Percentiles rank a stretch among this genome's conserved stretches.
phyloP scores from a whole-genome alignment of 2,888 invertebrate genomes.

The Callyntrura sp. region DNA sequence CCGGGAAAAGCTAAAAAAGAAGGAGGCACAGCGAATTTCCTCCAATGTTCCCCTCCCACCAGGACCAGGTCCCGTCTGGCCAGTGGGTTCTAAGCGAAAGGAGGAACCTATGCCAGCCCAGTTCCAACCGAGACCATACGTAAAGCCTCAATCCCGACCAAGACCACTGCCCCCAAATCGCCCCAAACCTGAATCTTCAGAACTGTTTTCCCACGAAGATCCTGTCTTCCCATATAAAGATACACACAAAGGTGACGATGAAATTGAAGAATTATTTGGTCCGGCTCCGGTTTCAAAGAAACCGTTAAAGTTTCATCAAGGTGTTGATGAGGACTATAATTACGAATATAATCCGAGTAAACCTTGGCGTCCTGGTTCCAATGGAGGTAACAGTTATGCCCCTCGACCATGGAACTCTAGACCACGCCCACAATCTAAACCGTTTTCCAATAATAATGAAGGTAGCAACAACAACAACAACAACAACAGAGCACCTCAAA shows the following conservation, averaged over 20 bases:
- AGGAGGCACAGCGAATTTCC: constrained; percentile 44
- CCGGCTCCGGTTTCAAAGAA: constrained; percentile 55
- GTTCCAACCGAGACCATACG: constrained; percentile 50
- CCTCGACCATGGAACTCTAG: constrained; percentile 55
- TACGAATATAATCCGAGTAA: constrained; percentile 66
- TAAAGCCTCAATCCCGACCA: constrained; percentile 13
- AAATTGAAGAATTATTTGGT: constrained; percentile 79
- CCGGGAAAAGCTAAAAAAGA: constrained; percentile 70
- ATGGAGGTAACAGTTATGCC: constrained; percentile 52
- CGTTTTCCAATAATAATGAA: constrained; percentile 33
- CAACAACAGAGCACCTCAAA: background rate
- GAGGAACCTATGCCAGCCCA: background rate
- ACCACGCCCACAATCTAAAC: constrained; percentile 38
- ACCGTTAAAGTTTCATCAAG: constrained; percentile 68
- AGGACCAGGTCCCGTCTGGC: constrained; percentile 51
- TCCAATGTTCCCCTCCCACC: constrained; percentile 66
- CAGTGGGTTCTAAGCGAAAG: constrained; percentile 43
- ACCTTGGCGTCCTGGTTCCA: constrained; percentile 60
- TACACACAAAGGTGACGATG: constrained; percentile 77
- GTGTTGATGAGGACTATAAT: constrained; percentile 57
- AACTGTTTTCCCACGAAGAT: constrained; percentile 40
- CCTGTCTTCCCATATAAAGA: constrained; percentile 66
- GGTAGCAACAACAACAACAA: background rate
- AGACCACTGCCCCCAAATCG: constrained; percentile 35
- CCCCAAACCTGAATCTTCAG: constrained; percentile 34